A percentile compares a stretch with the other conserved stretches of the same genome.
These are phyloP conservation scores for Grammomys dolichurus DNA, from an alignment of 2,113 vertebrate species.

Conservation along the genomic window DNA sequence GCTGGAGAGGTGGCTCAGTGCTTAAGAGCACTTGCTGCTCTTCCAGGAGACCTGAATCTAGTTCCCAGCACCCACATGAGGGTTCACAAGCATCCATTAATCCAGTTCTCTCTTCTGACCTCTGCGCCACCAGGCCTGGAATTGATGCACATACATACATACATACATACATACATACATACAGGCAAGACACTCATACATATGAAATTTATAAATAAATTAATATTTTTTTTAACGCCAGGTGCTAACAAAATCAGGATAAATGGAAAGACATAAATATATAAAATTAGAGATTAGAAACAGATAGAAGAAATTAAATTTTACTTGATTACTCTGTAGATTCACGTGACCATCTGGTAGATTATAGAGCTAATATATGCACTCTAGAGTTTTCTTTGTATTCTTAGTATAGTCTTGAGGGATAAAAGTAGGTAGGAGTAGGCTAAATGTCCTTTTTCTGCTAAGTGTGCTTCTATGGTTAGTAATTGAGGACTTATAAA, in stretches of 20 bases:
- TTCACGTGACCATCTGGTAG: not conserved
- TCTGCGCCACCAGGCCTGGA: not conserved
- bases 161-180: not conserved
- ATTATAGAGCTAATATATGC: not conserved
- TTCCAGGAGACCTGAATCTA: not conserved
- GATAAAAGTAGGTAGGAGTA: not conserved
- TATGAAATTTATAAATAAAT: not conserved
- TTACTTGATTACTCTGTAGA: not conserved
- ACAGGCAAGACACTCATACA: not conserved
- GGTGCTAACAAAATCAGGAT: not conserved
- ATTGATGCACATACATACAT: not conserved
- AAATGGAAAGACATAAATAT: slow-evolving; percentile 12
- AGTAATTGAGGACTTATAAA: not conserved
- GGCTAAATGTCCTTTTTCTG: not conserved
- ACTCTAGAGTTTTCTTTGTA: not conserved
- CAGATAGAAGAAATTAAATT: not conserved
- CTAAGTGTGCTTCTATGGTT: not conserved
- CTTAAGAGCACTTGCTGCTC: not conserved
- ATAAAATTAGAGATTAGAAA: slow-evolving; percentile 22
- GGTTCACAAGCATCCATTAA: not conserved
- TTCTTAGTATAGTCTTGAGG: not conserved
- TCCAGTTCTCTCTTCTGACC: not conserved
- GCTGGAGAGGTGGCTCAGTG: not conserved
- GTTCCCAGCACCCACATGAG: not conserved
- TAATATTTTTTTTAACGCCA: not conserved